These are phyloP conservation scores for Uria aalge DNA, from an alignment of 2,113 vertebrate genomes.

Conservation along the genomic window DNA sequence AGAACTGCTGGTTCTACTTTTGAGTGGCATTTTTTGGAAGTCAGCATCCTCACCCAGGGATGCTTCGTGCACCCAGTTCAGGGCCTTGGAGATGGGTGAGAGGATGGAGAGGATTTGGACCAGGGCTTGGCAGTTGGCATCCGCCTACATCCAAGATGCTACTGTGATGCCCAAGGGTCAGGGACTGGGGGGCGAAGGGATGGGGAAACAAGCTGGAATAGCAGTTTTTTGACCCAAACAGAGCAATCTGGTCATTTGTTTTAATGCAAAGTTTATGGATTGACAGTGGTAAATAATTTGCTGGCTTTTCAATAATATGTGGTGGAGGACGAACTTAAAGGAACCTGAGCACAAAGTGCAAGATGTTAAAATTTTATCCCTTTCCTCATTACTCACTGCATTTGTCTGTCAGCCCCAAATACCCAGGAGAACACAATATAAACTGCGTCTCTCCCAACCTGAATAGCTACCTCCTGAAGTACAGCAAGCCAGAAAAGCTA, in stretches of 20 bases:
- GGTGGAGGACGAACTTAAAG: neutral
- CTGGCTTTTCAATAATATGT: neutral
- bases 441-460: neutral
- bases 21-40: neutral
- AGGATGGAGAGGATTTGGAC: neutral
- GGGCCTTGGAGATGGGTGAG: neutral
- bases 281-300: too few relatives aligned
- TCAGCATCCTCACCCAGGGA: neutral
- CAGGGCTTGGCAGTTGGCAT: neutral
- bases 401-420: neutral
- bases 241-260: neutral
- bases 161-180: neutral
- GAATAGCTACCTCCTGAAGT: neutral
- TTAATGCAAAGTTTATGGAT: neutral
- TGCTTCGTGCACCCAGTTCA: neutral
- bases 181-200: neutral
- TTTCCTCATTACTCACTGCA: neutral
- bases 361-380: neutral
- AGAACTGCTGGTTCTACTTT: neutral
- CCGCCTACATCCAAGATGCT: neutral
- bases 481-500: neutral
- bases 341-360: neutral
- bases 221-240: neutral
- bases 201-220: neutral
- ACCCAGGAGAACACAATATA: neutral